These are phyloP conservation scores for Toxotes chatareus DNA, from an alignment of 2,113 vertebrate species.

Conservation along the genomic window DNA sequence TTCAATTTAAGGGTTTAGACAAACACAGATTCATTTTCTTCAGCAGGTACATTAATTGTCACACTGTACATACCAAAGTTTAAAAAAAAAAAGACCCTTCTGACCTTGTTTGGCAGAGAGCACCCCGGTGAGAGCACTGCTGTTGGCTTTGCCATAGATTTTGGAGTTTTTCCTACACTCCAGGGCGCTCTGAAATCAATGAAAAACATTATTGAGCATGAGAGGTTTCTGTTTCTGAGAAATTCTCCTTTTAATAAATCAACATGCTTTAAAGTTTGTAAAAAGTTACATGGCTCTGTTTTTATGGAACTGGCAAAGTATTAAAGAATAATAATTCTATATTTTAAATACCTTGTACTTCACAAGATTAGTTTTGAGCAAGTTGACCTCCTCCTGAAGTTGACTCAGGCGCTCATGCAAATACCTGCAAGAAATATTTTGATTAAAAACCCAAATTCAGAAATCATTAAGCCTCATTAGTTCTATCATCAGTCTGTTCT, in stretches of 20 bases:
- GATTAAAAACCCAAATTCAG: not conserved
- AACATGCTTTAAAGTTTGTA: not conserved
- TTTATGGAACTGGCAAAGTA: not conserved
- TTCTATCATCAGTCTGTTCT: not conserved
- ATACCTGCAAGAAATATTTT: conserved; percentile 85
- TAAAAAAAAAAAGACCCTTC: not conserved
- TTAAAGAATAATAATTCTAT: not conserved
- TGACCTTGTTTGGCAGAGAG: conserved; percentile 97
- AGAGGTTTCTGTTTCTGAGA: not conserved
- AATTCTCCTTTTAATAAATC: not conserved
- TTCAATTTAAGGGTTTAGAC: not conserved
- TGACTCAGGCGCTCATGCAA: conserved; percentile 95
- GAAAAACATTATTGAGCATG: not conserved
- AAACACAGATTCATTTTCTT: not conserved
- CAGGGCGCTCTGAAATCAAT: conserved; percentile 88
- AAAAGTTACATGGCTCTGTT: not conserved
- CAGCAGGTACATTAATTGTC: no score
- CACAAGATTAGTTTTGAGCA: conserved; percentile 92
- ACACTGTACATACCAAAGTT: not conserved
- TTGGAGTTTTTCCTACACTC: conserved; percentile 92
- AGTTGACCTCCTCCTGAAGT: conserved; percentile 92
- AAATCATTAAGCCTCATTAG: not conserved
- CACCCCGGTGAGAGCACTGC: conserved; percentile 93
- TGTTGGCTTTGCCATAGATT: conserved; percentile 87
- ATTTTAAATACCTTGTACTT: conserved; percentile 91